phyloP scores from a whole-genome alignment of 2,113 vertebrate genomes.

The Tachysurus vachellii region DNA sequence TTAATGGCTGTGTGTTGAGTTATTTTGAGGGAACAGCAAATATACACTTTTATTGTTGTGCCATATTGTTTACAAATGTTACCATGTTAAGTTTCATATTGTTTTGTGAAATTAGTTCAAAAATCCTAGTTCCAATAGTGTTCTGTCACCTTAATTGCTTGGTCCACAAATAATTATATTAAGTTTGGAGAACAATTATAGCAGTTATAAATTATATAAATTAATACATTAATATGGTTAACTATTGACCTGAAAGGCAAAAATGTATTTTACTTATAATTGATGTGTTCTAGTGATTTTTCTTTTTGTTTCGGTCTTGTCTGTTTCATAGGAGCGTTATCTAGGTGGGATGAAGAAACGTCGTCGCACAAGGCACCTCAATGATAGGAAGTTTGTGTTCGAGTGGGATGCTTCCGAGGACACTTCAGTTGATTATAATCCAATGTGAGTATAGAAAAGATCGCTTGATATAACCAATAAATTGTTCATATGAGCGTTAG shows the following conservation, averaged over 20 bases:
- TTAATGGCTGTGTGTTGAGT: no score
- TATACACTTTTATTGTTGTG: no score
- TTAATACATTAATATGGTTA: background rate
- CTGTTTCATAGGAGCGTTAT: constrained; percentile 85
- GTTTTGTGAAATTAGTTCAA: no score
- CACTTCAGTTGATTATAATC: constrained; percentile 95
- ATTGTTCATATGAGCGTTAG: background rate
- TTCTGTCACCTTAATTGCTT: no score
- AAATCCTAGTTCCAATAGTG: no score
- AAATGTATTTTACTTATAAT: background rate
- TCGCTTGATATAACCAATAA: background rate
- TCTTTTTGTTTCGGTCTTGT: background rate
- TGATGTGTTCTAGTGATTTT: background rate
- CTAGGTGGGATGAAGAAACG: constrained; percentile 94
- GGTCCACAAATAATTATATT: no score
- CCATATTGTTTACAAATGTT: no score
- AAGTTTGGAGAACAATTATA: no score
- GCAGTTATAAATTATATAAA: background rate
- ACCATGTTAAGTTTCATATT: no score
- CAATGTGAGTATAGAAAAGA: constrained; percentile 78
- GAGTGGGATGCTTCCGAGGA: constrained; percentile 98
- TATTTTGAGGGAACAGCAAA: no score
- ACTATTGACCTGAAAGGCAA: no score
- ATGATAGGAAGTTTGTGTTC: constrained; percentile 97
- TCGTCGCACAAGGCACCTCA: constrained; percentile 89